Percentiles rank a stretch among this genome's conserved stretches.
These are phyloP conservation scores for Myotis yumanensis DNA, from an alignment of 2,113 vertebrate genomes.

Conservation along the genomic window DNA sequence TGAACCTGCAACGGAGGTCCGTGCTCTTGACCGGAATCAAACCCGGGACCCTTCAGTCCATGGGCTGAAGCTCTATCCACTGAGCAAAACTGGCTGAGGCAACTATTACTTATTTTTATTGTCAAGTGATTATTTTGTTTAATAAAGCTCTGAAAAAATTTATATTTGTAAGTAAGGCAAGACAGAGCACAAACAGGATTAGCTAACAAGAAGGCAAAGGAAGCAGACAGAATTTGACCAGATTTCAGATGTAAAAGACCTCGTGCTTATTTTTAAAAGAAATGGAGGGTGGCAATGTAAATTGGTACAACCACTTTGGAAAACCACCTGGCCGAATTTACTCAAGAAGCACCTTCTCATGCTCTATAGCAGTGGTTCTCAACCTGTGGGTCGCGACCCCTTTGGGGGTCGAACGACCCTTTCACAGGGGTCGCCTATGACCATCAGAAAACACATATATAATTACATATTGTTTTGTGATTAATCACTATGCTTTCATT, in stretches of 20 bases:
- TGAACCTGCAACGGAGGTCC: too few relatives aligned
- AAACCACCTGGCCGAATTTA: neutral
- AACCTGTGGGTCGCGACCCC: too few relatives aligned
- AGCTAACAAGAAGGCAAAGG: conserved; percentile 37
- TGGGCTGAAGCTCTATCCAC: too few relatives aligned
- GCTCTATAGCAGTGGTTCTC: neutral
- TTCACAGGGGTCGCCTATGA: too few relatives aligned
- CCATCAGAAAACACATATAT: too few relatives aligned
- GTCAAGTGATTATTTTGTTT: neutral
- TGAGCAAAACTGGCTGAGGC: too few relatives aligned
- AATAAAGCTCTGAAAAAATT: neutral
- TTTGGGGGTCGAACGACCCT: too few relatives aligned
- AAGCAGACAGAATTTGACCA: neutral
- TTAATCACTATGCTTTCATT: too few relatives aligned
- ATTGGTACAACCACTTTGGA: neutral
- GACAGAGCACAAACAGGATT: neutral
- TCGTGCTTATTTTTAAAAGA: neutral
- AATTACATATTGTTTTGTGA: too few relatives aligned
- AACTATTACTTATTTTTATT: neutral
- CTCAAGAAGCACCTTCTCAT: neutral
- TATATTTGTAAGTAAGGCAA: neutral
- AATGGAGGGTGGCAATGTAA: neutral
- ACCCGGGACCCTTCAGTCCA: too few relatives aligned
- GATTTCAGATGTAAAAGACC: neutral
- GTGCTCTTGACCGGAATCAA: too few relatives aligned